Conservation (phyloP, 2,113 vertebrate genomes). For the Eublepharis macularius region DNA sequence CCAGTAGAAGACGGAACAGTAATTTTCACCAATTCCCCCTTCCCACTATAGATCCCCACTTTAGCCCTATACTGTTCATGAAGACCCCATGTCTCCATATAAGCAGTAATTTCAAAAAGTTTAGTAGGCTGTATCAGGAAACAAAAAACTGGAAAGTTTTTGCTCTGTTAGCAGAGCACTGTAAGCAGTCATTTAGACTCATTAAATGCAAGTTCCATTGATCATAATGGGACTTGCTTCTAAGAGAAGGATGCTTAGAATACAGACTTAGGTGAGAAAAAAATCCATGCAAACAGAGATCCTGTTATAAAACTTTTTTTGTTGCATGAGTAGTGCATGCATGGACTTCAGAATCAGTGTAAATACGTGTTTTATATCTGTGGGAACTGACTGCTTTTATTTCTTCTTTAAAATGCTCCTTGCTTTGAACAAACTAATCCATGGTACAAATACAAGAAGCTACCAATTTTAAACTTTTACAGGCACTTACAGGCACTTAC, state of each 20-base stretch:
- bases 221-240: background rate
- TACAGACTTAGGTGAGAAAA: background rate
- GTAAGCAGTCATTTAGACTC: no score
- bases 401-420: background rate
- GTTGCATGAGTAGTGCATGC: background rate
- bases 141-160: no score
- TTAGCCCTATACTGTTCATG: no score
- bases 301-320: background rate
- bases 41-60: no score
- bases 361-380: background rate
- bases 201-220: background rate
- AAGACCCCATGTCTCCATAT: no score
- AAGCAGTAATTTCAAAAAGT: no score
- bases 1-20: no score
- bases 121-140: no score
- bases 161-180: no score
- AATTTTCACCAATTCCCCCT: no score
- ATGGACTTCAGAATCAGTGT: background rate
- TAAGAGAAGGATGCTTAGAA: background rate
- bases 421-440: background rate
- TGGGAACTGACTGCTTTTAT: background rate
- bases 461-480: background rate
- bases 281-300: background rate
- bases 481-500: background rate
- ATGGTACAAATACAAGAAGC: background rate